These are phyloP conservation scores for Chrosomus eos DNA, from an alignment of 2,797 vertebrate genomes.

Conservation along the genomic window DNA sequence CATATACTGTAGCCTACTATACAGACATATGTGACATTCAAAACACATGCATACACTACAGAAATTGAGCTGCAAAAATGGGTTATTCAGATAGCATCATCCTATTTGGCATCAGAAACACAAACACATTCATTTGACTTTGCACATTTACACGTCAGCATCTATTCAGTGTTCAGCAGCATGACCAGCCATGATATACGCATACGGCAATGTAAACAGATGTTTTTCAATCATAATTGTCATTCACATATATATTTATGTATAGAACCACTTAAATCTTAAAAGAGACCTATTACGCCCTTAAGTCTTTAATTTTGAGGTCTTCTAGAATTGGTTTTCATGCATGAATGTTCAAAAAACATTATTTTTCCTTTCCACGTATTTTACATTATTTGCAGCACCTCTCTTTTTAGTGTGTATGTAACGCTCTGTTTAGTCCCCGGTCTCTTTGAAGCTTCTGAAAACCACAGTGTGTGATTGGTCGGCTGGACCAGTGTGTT, in stretches of 20 bases:
- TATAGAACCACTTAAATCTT: background rate
- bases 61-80: background rate
- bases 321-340: background rate
- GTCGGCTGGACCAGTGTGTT: background rate
- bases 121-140: background rate
- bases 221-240: background rate
- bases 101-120: background rate
- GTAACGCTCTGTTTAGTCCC: background rate
- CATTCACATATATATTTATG: background rate
- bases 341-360: background rate
- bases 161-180: constrained; percentile 18
- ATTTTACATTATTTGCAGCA: background rate
- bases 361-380: background rate
- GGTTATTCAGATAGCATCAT: background rate
- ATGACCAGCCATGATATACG: background rate
- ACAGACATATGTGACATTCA: background rate
- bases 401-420: background rate
- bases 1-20: background rate
- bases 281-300: background rate
- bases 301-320: background rate
- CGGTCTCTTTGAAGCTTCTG: background rate
- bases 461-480: background rate
- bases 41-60: background rate
- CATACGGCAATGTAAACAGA: background rate
- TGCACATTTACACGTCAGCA: background rate